A percentile compares a stretch with the other conserved stretches of the same genome.
Conservation (phyloP, 2,113 vertebrate species). For the Apus apus region DNA sequence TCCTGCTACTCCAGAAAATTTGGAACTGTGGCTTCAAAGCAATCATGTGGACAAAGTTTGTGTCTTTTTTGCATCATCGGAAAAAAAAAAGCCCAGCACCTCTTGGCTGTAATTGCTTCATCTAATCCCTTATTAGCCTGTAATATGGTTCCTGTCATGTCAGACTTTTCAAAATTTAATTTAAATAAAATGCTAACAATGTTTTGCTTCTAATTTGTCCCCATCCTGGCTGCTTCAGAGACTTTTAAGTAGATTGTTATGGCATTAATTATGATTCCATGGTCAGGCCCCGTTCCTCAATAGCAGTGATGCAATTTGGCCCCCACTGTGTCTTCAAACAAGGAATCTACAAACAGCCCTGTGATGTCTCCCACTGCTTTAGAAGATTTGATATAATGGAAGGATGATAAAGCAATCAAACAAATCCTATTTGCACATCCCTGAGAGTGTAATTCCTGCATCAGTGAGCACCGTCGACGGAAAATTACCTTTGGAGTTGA, state of each 20-base stretch:
- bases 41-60: background rate
- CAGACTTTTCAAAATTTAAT: constrained; percentile 37
- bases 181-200: constrained; percentile 57
- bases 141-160: constrained; percentile 28
- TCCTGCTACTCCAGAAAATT: background rate
- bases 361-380: constrained; percentile 45
- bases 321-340: constrained; percentile 57
- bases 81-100: background rate
- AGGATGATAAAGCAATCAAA: constrained; percentile 69
- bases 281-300: constrained; percentile 46
- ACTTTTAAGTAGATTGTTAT: constrained; percentile 78
- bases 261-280: constrained; percentile 83
- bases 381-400: constrained; percentile 51
- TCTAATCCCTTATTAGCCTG: constrained; percentile 45
- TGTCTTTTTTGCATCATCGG: background rate
- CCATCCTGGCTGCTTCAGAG: constrained; percentile 31
- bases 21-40: background rate
- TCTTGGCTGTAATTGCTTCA: constrained; percentile 20
- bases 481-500: constrained; percentile 57
- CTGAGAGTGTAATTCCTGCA: constrained; percentile 53
- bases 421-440: constrained; percentile 57
- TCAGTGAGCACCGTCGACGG: background rate
- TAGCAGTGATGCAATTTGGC: constrained; percentile 19
- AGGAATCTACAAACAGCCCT: constrained; percentile 50
- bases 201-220: constrained; percentile 51